Conservation (phyloP, 1,140 invertebrate species). For the Chrysopa pallens region DNA sequence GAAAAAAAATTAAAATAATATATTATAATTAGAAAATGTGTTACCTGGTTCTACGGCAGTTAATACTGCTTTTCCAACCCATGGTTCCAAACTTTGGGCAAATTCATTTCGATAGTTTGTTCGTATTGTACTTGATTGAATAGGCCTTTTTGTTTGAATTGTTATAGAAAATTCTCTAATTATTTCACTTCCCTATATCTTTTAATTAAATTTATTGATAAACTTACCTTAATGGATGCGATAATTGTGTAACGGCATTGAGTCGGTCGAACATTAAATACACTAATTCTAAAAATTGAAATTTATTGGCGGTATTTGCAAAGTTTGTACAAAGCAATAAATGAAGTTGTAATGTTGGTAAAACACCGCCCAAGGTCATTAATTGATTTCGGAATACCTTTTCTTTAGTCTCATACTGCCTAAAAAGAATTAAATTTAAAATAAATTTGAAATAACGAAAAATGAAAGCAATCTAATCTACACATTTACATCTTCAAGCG, state of each 20-base stretch:
- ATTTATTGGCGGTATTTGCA: slow-evolving; percentile 45
- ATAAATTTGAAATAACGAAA: no score
- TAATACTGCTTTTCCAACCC: slow-evolving; percentile 27
- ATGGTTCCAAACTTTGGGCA: slow-evolving; percentile 39
- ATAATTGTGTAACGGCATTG: slow-evolving; percentile 39
- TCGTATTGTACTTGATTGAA: slow-evolving; percentile 36
- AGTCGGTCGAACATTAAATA: slow-evolving; percentile 46
- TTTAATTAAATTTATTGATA: no score
- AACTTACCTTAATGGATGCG: slow-evolving; percentile 38
- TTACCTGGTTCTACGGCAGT: neutral
- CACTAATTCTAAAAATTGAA: slow-evolving; percentile 50
- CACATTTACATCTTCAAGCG: no score
- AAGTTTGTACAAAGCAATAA: slow-evolving; percentile 47
- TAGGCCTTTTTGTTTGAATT: slow-evolving; percentile 22
- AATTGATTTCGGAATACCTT: slow-evolving; percentile 39
- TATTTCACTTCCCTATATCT: no score
- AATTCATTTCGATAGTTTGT: slow-evolving; percentile 46
- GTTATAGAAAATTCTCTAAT: no score
- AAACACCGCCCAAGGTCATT: slow-evolving; percentile 32
- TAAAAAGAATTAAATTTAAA: no score
- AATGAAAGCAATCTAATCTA: no score
- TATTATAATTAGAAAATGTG: no score
- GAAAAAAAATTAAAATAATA: no score
- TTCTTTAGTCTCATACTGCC: slow-evolving; percentile 46
- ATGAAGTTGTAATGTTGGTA: slow-evolving; percentile 46